Base-by-base conservation (phyloP, 2,113 vertebrate species). In the Grammomys surdaster region DNA sequence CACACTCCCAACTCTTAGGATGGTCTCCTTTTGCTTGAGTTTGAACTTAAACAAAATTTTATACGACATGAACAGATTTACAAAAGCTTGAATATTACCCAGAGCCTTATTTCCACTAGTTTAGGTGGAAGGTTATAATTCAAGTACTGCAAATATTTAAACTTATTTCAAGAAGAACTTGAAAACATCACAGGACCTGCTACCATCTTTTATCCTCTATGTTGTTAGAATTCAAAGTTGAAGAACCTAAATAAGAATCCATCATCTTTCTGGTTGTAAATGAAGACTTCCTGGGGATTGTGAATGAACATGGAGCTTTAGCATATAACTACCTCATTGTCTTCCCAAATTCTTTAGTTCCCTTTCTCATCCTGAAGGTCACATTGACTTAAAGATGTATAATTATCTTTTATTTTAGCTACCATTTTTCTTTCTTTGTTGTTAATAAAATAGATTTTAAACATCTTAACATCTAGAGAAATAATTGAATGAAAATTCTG, bases 101-200 rank as follows among this genome's bases (percentile, higher is more conserved):
- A 88, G 70, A 6, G 10, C 54, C 14, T 31, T 92, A 63, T 40
- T 91, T 70, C 14, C 48, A 36, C 54, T 81, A 67, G 31, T 84
- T 19, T 14, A 95, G 20, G 43, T 11, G 69, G 36, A 91, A 22
- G 58, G 72, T 31, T 84, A 16, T 28, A 43, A 78, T 5, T 72
- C 56, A 51, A 70, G 5, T 26, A 88, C 22, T 92, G 46, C 1
- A 96, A n/a, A 80, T 51, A 73, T n/a, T 90, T 19, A 95, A 65
- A 43, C 14, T 43, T n/a, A 54, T 72, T 24, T 56, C 31, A 95
- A 51, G 14, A 43, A 78, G 78, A 89, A 20, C 11, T 28, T 93
- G 63, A 95, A 93, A 91, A 3, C 12, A 95, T 67, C 5, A n/a
- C 19, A 92, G 7, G 36, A 95, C 13, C n/a, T 90, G 86, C 4